Percentiles rank a stretch among this genome's conserved stretches.
These are phyloP conservation scores for Centropus unirufus DNA, from an alignment of 2,113 vertebrate species.

Conservation along the genomic window DNA sequence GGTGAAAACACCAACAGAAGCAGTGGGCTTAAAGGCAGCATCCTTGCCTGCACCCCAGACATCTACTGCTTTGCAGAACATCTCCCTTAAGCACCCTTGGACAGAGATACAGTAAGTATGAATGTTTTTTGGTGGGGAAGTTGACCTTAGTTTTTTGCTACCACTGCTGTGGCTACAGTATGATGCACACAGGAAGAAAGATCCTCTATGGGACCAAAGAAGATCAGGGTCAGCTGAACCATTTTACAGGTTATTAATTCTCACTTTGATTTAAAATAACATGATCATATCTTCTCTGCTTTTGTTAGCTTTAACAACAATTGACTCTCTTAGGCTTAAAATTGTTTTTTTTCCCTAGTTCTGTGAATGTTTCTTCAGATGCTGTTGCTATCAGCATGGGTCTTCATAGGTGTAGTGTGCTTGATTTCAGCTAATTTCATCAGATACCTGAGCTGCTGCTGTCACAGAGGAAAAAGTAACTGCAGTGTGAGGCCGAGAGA, in stretches of 20 bases:
- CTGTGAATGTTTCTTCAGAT: not conserved
- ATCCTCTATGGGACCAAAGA: not conserved
- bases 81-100: constrained; percentile 94
- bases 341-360: not conserved
- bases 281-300: not conserved
- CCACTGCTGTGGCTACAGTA: not conserved
- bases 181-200: not conserved
- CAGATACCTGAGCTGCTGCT: not conserved
- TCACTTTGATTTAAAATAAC: not conserved
- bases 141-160: not conserved
- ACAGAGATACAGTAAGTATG: constrained; percentile 93
- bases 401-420: not conserved
- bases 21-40: constrained; percentile 85
- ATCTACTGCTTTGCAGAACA: constrained; percentile 78
- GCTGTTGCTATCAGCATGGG: not conserved
- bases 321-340: not conserved
- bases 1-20: constrained; percentile 84
- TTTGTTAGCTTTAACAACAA: not conserved
- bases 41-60: constrained; percentile 71
- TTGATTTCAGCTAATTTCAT: not conserved
- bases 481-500: not conserved
- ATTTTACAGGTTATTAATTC: not conserved
- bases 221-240: not conserved
- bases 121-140: not conserved
- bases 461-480: not conserved